Evolutionary conservation across 2,888 invertebrate species (phyloP).

Genomic region (Apamea anceps): DNA sequence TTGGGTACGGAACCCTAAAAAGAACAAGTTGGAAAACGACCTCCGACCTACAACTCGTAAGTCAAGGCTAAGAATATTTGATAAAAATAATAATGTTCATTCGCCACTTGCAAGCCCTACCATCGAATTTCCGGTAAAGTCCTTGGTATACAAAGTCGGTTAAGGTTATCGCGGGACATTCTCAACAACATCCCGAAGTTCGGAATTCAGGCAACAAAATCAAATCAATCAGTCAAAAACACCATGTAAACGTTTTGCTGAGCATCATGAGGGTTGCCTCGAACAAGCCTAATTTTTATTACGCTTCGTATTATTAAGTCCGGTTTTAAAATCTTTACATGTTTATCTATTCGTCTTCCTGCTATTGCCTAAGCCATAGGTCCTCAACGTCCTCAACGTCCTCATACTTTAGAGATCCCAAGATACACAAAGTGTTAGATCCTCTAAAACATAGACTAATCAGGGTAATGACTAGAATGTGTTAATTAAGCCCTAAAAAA

Average conservation of each 20-base stretch:
- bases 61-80: too few species aligned
- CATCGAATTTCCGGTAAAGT: background rate
- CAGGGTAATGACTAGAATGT: background rate
- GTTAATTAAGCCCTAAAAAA: slow-evolving; percentile 45
- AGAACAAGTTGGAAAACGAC: too few species aligned
- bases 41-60: too few species aligned
- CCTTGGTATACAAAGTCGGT: background rate
- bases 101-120: background rate
- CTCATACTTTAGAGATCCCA: background rate
- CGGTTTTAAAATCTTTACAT: too few species aligned
- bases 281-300: background rate
- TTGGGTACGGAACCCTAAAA: too few species aligned
- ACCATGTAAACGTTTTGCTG: background rate
- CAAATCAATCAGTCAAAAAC: too few species aligned
- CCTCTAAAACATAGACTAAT: background rate
- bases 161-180: background rate
- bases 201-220: background rate
- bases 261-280: background rate
- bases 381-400: too few species aligned
- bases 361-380: background rate
- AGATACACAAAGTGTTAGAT: background rate
- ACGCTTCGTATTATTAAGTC: too few species aligned
- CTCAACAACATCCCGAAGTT: too few species aligned
- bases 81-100: background rate
- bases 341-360: too few species aligned